A percentile compares a stretch with the other conserved stretches of the same genome.
phyloP scores from a whole-genome alignment of 2,888 invertebrate species.

The Gandaritis pyraliata region DNA sequence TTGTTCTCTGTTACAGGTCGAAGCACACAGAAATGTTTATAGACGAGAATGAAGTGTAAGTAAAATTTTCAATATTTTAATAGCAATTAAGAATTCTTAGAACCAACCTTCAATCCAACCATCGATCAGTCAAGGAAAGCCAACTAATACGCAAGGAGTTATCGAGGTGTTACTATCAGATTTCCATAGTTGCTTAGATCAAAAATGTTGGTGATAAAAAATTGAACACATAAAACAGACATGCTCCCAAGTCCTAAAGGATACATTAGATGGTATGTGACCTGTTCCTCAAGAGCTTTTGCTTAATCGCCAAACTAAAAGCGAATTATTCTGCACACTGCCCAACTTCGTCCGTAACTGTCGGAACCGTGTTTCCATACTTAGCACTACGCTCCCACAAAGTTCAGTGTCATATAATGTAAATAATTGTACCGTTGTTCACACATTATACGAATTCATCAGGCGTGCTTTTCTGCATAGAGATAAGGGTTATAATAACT shows the following conservation, averaged over 20 bases:
- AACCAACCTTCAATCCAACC: not conserved
- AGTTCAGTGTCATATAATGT: conserved; percentile 5
- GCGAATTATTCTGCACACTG: not conserved
- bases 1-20: conserved; percentile 70
- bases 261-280: not conserved
- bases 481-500: conserved; percentile 12
- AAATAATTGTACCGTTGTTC: conserved; percentile 11
- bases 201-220: not conserved
- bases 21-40: conserved; percentile 79
- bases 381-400: not conserved
- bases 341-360: not conserved
- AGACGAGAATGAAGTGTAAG: conserved; percentile 83
- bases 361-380: too few species aligned
- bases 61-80: conserved; percentile 34
- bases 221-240: too few species aligned
- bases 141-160: too few species aligned
- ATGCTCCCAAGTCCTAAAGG: not conserved
- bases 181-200: not conserved
- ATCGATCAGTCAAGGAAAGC: too few species aligned
- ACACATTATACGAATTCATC: conserved; percentile 7
- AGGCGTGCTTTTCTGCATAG: conserved; percentile 3
- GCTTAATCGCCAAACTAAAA: not conserved
- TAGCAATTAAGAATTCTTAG: not conserved
- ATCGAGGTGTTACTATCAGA: too few species aligned
- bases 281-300: not conserved